These are phyloP conservation scores for Maniola jurtina DNA, from an alignment of 1,140 invertebrate genomes.

Conservation along the genomic window DNA sequence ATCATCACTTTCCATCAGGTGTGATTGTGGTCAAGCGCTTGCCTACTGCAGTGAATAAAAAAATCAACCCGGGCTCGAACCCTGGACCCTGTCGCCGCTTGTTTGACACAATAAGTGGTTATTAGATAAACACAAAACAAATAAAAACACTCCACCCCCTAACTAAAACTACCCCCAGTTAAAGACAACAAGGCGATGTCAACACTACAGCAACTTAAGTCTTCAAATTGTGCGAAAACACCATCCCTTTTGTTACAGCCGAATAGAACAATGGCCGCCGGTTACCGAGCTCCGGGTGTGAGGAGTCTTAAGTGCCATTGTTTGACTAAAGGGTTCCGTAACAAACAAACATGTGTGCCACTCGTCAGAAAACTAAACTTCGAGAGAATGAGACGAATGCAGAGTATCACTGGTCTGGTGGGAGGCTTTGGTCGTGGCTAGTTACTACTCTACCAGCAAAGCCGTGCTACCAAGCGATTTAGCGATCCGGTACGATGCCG, in stretches of 20 bases:
- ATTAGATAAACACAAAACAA: background rate
- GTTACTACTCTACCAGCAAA: no score
- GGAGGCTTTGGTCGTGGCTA: background rate
- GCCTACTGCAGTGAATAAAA: no score
- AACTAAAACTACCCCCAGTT: background rate
- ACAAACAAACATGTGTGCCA: background rate
- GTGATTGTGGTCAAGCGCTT: no score
- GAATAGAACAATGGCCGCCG: background rate
- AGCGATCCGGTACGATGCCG: no score
- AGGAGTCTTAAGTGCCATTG: background rate
- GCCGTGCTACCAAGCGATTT: no score
- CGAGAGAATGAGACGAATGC: no score
- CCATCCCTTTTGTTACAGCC: background rate
- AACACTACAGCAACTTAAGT: background rate
- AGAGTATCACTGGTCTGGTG: no score
- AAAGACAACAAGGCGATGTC: background rate
- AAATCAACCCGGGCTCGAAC: no score
- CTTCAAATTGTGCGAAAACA: background rate
- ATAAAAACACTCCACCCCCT: background rate
- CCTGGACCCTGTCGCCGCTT: no score
- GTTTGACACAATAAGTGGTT: background rate
- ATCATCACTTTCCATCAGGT: no score
- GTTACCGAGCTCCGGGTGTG: background rate
- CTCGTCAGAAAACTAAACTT: no score
- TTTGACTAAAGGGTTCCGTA: background rate